Evolutionary conservation across 2,113 vertebrate genomes (phyloP), one percentile per base, ranked within the genome.

Genomic region (Ceyx margarethae): DNA sequence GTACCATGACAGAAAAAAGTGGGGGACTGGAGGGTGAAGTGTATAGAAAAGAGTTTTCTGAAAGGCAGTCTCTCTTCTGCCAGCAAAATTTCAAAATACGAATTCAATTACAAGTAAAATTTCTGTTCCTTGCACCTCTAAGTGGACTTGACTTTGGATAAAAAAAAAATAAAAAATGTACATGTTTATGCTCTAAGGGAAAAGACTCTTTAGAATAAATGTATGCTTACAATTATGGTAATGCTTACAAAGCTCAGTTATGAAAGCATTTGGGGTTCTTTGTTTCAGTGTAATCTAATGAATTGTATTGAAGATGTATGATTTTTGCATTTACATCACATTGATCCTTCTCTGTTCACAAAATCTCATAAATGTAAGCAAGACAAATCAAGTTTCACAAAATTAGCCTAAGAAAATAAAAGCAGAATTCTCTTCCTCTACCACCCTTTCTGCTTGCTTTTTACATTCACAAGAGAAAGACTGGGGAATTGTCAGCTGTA

Each of bases 271-370:
- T 61, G 20, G 7, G 4, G 2, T 0, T 10, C 48, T 91, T 87
- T 87, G 68, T 97, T 96, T 89, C 91, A 95, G 86, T 11, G 56
- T 73, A 96, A 95, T 95, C 95, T 90, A 96, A 95, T 93, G 83
- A 97, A 97, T 95, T 94, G 75, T 91, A 97, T 74, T 96, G 94
- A 95, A 96, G 97, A 94, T 94, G 79, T 93, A 92, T 58, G 84
- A 95, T 62, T 93, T 95, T 87, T 95, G 94, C 91, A 87, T 97
- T 97, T 89, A 80, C 64, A 74, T 92, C 91, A 95, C 90, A 96
- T 92, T 91, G 83, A 74, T 94, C 75, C 90, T 95, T 77, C 51
- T 80, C 74, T 87, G 68, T 77, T 87, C 64, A 29, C 95, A 94
- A 87, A 95, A 93, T 95, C 94, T 88, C 85, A 93, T 81, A 95